A percentile compares a stretch with the other conserved stretches of the same genome.
These are phyloP conservation scores for Chascanopsetta lugubris DNA, from an alignment of 2,113 vertebrate species.

Conservation along the genomic window DNA sequence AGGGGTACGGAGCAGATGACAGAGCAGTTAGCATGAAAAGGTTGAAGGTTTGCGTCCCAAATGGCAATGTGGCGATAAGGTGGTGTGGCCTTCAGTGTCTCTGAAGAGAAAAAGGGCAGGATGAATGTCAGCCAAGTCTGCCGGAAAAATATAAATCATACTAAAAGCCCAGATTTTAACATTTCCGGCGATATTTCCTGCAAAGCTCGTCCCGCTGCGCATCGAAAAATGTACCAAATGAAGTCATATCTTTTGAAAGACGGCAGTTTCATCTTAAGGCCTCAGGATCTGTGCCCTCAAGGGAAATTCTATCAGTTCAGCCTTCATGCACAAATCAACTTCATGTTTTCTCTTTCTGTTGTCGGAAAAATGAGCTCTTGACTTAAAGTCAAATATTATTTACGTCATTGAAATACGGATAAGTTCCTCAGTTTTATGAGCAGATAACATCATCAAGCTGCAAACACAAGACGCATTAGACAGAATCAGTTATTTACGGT, in stretches of 20 bases:
- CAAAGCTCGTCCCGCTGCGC: conserved; percentile 1
- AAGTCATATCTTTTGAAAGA: conserved; percentile 3
- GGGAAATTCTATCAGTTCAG: background rate
- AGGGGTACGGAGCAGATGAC: conserved; percentile 49
- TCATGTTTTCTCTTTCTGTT: background rate
- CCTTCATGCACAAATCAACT: background rate
- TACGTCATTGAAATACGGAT: background rate
- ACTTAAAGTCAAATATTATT: background rate
- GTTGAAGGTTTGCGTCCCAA: conserved; percentile 70
- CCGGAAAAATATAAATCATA: conserved; percentile 67
- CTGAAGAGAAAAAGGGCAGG: conserved; percentile 68
- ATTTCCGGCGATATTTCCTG: conserved; percentile 13
- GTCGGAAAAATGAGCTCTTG: background rate
- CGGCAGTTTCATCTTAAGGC: background rate
- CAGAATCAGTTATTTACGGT: too few relatives aligned
- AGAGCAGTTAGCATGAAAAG: conserved; percentile 68
- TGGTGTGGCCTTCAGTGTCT: conserved; percentile 54
- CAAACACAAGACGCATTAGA: too few relatives aligned
- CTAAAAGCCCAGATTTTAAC: conserved; percentile 37
- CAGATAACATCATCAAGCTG: background rate
- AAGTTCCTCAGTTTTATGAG: background rate
- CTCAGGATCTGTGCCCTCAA: background rate
- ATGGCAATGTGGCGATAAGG: conserved; percentile 66
- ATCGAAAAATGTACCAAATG: conserved; percentile 29
- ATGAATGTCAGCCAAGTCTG: conserved; percentile 70